Evolutionary conservation across 1,140 invertebrate genomes (phyloP), one percentile per base, ranked within the genome.

Genomic region (Papilio polytes): DNA sequence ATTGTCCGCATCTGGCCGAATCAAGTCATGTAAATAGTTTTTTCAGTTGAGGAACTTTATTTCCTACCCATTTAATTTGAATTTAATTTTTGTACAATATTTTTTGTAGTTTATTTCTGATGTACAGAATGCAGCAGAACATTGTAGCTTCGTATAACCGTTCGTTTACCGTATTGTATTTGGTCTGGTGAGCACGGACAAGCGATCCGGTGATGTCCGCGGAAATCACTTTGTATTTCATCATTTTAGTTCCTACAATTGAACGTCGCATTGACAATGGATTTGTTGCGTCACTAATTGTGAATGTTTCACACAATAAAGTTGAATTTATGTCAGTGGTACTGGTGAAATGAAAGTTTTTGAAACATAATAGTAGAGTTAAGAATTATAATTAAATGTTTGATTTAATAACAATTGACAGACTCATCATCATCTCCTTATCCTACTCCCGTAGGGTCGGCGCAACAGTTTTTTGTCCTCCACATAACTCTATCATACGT

Each of bases 91-190:
- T 48, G 12, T 48, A 48, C 46, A 48, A 13, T 48, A 13, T 13
- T 48, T 48, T 48, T 15, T 15, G 46, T 48, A 48, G 46, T 48
- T 13, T 4, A 3, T 48, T 48, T 41, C 36, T 41, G 20, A 36
- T 36, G 6, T 70, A 44, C 74, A 59, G 78, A 79, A 73, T 53
- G 77, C 26, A 22, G 70, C 41, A 31, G n/a, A 22, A n/a, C 15
- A 18, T 56, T 46, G 22, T n/a, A 59, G 18, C 10, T 46, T 36
- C 31, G 22, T 36, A 82, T 83, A 79, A 82, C 76, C 80, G 78
- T 81, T 84, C 80, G 86, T 88, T 85, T 85, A 88, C 86, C 81
- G 88, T 86, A 82, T 70, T 82, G 81, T 90, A 88, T 91, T 87
- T 88, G 88, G 87, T 84, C 81, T 88, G 86, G 80, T 90, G 86